Evolutionary conservation across 2,113 vertebrate genomes (phyloP).

Genomic region (Motacilla tschutschensis): DNA sequence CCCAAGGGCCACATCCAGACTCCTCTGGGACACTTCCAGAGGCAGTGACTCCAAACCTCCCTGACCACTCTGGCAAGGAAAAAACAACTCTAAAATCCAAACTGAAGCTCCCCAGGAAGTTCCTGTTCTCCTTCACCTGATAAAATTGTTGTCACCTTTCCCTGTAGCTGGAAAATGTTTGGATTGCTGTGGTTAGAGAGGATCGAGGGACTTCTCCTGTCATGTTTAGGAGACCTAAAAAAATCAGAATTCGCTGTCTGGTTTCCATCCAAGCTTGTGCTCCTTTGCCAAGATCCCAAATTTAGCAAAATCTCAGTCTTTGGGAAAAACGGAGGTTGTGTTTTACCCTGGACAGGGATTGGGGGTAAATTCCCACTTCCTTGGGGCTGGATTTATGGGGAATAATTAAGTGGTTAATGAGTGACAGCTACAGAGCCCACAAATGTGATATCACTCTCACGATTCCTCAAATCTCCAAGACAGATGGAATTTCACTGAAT

Average conservation of each 20-base stretch:
- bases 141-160: neutral
- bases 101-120: neutral
- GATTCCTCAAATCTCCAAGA: constrained; percentile 50
- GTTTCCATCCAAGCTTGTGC: neutral
- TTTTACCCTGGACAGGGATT: neutral
- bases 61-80: neutral
- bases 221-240: neutral
- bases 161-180: neutral
- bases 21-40: neutral
- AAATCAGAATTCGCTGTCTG: neutral
- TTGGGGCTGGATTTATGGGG: neutral
- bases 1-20: neutral
- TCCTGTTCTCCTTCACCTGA: neutral
- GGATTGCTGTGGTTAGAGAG: neutral
- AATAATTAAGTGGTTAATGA: neutral
- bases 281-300: neutral
- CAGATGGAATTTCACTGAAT: constrained; percentile 49
- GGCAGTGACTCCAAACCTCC: neutral
- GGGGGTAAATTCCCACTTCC: neutral
- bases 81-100: neutral
- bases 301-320: neutral
- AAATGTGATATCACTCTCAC: neutral
- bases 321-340: neutral
- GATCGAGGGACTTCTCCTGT: neutral
- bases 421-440: neutral